Evolutionary conservation across 2,113 vertebrate species (phyloP), one percentile per base, ranked within the genome.

Genomic region (Jaculus jaculus): DNA sequence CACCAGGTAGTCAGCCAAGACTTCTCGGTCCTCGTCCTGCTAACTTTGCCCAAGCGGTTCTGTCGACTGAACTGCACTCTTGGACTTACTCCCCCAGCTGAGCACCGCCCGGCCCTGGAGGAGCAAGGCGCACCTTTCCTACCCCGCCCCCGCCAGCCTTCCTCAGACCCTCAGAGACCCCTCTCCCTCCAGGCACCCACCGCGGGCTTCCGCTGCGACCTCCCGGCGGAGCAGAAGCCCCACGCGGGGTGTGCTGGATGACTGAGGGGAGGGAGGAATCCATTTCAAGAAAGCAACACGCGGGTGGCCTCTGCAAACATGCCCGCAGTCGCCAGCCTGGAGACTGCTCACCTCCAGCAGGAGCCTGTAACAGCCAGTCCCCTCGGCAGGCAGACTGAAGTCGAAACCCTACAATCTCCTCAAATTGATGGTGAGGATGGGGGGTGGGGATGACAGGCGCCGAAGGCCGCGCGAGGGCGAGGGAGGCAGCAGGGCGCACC

Each of bases 181-280:
- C 17, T 15, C 18, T 34, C 58, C 30, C n/a, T 72, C 18, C 9
- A 54, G 7, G 7, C 2, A 12, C 26, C 51, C 39, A 66, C 54
- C 28, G 2, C 11, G 17, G 32, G 71, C 37, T 89, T 66, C 51
- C 73, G 68, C 66, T 4, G 5, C 1, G 66, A 26, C 2, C 65
- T 15, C 30, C 30, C 4, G 61, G 65, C 69, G 18, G 13, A 77
- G 61, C 0, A n/a, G 16, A 61, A 77, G 73, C 42, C 42, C 86
- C 20, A 21, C 10, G 11, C 26, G 23, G 23, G 8, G 80, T 92
- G 30, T 72, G 82, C 47, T 58, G 79, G 90, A 96, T 93, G 92
- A 96, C 92, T 84, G 87, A 72, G 72, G 2, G 63, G 91, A 84
- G 81, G 5, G 26, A 84, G 81, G 5, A 32, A 88, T 65, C 34